Percentiles rank a stretch among this genome's conserved stretches.
These are phyloP conservation scores for Perizoma affinitatum DNA, from an alignment of 2,888 invertebrate genomes.

Conservation along the genomic window DNA sequence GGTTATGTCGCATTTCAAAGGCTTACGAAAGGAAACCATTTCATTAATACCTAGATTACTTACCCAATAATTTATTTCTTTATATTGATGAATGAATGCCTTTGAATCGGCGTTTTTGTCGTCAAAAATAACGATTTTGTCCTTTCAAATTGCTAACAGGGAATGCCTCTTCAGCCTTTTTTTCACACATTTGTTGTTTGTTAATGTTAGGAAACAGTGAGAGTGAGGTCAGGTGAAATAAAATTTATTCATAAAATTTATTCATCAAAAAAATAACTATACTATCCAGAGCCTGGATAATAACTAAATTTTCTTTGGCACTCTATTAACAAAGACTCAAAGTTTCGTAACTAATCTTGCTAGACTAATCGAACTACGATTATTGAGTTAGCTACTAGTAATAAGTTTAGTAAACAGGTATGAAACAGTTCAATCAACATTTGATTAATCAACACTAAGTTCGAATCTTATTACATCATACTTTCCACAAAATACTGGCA, in stretches of 20 bases:
- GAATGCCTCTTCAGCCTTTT: conserved; percentile 46
- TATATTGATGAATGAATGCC: conserved; percentile 45
- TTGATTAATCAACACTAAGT: too few relatives aligned
- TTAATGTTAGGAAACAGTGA: conserved; percentile 40
- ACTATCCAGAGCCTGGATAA: conserved; percentile 10
- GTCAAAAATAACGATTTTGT: conserved; percentile 52
- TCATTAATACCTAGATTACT: conserved; percentile 11
- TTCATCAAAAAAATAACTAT: conserved; percentile 1
- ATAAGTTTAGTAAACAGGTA: too few relatives aligned
- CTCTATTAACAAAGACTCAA: conserved; percentile 1
- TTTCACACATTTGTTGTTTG: conserved; percentile 51
- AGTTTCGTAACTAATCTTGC: neutral
- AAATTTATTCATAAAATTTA: conserved; percentile 6
- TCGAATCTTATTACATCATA: too few relatives aligned
- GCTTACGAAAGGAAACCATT: neutral
- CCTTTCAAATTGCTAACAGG: conserved; percentile 33
- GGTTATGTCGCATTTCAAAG: neutral
- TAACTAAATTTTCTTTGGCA: conserved; percentile 14
- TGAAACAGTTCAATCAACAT: too few relatives aligned
- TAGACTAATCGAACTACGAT: too few relatives aligned
- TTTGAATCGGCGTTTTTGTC: conserved; percentile 47
- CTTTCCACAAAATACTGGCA: too few relatives aligned
- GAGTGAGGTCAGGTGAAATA: conserved; percentile 42
- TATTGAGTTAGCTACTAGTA: too few relatives aligned
- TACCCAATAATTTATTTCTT: conserved; percentile 54